phyloP scores from a whole-genome alignment of 1,140 invertebrate genomes.

The Drosophila biarmipes region DNA sequence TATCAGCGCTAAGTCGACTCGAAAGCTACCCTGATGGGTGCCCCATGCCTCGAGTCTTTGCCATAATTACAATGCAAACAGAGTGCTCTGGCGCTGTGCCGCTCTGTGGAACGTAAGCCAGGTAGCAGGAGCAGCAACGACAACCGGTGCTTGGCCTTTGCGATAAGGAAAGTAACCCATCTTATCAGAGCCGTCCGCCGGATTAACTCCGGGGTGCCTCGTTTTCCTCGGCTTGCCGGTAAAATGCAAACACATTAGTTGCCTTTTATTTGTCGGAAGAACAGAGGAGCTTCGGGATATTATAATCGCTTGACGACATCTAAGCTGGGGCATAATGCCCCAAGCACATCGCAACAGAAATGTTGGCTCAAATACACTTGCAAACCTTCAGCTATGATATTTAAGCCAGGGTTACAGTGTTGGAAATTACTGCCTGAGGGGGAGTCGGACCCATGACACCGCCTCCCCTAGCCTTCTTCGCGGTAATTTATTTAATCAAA shows the following conservation, averaged over 20 bases:
- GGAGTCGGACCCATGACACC: background rate
- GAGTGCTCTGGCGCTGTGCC: background rate
- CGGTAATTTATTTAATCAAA: constrained; percentile 34
- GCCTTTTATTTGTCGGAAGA: constrained; percentile 29
- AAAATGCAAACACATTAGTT: constrained; percentile 58
- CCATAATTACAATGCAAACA: constrained; percentile 63
- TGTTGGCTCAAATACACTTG: too few species aligned
- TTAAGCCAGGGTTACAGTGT: too few species aligned
- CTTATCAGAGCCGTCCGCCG: constrained; percentile 64
- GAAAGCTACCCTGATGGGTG: constrained; percentile 62
- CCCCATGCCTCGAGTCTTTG: constrained; percentile 29
- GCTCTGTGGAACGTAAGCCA: constrained; percentile 30
- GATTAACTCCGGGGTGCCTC: constrained; percentile 55
- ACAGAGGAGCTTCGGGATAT: background rate
- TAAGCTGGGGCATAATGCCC: background rate
- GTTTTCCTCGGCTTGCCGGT: constrained; percentile 36
- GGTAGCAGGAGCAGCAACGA: constrained; percentile 34
- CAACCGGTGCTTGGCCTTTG: constrained; percentile 21
- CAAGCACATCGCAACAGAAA: too few species aligned
- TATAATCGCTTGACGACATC: constrained; percentile 1
- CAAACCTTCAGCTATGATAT: too few species aligned
- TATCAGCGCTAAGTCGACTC: constrained; percentile 68
- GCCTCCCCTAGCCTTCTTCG: background rate
- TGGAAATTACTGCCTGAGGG: too few species aligned
- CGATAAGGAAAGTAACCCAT: constrained; percentile 50